Conservation (phyloP, 2,797 vertebrate species). For the Hephaestus fuliginosus region DNA sequence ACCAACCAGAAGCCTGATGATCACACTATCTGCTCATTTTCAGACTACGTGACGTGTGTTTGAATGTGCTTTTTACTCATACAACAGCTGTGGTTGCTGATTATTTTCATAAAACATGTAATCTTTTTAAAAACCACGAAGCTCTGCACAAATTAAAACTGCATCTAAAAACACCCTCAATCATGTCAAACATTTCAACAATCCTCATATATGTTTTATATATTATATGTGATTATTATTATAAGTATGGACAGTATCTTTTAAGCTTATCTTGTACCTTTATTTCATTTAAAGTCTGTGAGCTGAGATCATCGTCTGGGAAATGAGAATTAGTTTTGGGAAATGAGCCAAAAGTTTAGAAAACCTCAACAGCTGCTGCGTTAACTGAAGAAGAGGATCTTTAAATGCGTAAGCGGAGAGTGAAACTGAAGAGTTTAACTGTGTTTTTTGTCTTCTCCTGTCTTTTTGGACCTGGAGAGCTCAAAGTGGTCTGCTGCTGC, state of each 20-base stretch:
- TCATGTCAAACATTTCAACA: neutral
- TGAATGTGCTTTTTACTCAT: too few relatives aligned
- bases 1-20: too few relatives aligned
- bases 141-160: too few relatives aligned
- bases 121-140: too few relatives aligned
- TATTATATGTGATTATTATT: too few relatives aligned
- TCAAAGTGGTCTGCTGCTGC: slow-evolving; percentile 30
- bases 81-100: too few relatives aligned
- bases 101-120: too few relatives aligned
- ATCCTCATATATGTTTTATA: too few relatives aligned
- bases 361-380: neutral
- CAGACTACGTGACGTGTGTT: too few relatives aligned
- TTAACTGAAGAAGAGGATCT: neutral
- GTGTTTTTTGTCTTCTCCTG: neutral
- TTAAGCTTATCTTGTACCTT: neutral
- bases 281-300: neutral
- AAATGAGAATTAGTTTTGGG: neutral
- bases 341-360: neutral
- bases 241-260: neutral
- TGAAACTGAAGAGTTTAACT: neutral
- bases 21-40: too few relatives aligned
- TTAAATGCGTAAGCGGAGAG: slow-evolving; percentile 1
- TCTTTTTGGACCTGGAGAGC: neutral
- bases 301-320: neutral
- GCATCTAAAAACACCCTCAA: too few relatives aligned